Evolutionary conservation across 2,888 invertebrate species (phyloP).

Genomic region (Ramazzottius varieornatus): DNA sequence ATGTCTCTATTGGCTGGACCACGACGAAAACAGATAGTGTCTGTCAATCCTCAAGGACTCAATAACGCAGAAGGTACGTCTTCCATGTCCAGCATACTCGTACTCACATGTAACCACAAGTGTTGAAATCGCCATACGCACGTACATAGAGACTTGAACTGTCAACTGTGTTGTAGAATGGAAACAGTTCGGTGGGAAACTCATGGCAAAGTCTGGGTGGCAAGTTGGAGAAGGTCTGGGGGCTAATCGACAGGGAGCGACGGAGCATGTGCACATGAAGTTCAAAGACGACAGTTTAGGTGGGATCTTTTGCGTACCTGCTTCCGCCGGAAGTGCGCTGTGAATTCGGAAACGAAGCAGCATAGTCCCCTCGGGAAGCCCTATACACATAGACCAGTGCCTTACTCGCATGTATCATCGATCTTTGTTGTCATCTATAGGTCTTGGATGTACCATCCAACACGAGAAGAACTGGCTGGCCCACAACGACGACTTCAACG

Average conservation of each 20-base stretch:
- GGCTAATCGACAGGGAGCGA: neutral
- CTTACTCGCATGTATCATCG: neutral
- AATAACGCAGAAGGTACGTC: neutral
- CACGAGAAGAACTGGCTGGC: conserved; percentile 2
- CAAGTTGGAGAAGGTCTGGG: neutral
- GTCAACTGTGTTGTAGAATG: too few relatives aligned
- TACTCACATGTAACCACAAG: too few relatives aligned
- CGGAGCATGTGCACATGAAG: neutral
- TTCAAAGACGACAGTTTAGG: neutral
- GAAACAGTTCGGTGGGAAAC: neutral
- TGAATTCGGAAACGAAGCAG: neutral
- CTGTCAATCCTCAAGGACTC: neutral
- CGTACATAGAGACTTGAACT: too few relatives aligned
- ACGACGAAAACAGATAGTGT: neutral
- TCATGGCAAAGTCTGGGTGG: neutral
- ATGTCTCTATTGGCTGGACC: neutral
- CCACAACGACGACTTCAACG: neutral
- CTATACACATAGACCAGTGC: neutral
- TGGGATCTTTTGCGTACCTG: too few relatives aligned
- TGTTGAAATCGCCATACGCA: too few relatives aligned
- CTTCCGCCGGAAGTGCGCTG: too few relatives aligned
- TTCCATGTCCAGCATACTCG: too few relatives aligned
- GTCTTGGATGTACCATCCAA: neutral
- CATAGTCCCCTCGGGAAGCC: neutral
- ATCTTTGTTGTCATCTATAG: too few relatives aligned